Evolutionary conservation across 2,888 invertebrate species (phyloP), one percentile per base, ranked within the genome.

Genomic region (Xylocampa areola): DNA sequence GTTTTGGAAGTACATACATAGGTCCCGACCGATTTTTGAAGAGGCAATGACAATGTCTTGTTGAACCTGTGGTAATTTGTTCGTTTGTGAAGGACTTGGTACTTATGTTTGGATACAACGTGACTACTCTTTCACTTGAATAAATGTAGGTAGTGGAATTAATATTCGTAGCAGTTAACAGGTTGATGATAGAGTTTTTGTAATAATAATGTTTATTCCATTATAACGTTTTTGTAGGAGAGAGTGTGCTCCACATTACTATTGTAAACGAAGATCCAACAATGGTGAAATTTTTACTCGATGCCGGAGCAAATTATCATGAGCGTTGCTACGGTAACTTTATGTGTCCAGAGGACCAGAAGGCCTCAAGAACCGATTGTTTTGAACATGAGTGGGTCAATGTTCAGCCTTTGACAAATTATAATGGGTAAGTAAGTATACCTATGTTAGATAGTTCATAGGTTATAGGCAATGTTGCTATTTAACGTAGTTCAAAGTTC

Each of bases 201-300:
- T 4, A 21, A 5, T 21, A 21, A 21, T 5, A 21, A 4, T 5
- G 4, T 21, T 27, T 4, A 4, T 29, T 14, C 19, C 17, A 27
- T 44, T 11, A 1, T 13, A 16, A 3, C 13, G 2, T 13, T 33
- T 2, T 8, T 17, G 1, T 60, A 97, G 98, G 99, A 1, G 99
- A 99, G 87, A 98, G 97, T 83, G 98, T 98, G 0, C 94, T 99
- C 1, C 99, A 99, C 84, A 98, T 99, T 87, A 99, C 99, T 2
- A 99, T 99, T 73, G 99, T 99, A 0, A 99, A 99, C 89, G 99
- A 99, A 86, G 99, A 99, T 85, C 98, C 98, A 0, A 96, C 98
- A 0, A 98, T 99, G 98, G 99, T 99, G 4, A 99, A 98, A 91
- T 99, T 97, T 85, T 94, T 99, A 3, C 89, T 99, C 40, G 98